A percentile compares a stretch with the other conserved stretches of the same genome.
Conservation (phyloP, 2,888 invertebrate species). For the Epinotia bilunana region DNA sequence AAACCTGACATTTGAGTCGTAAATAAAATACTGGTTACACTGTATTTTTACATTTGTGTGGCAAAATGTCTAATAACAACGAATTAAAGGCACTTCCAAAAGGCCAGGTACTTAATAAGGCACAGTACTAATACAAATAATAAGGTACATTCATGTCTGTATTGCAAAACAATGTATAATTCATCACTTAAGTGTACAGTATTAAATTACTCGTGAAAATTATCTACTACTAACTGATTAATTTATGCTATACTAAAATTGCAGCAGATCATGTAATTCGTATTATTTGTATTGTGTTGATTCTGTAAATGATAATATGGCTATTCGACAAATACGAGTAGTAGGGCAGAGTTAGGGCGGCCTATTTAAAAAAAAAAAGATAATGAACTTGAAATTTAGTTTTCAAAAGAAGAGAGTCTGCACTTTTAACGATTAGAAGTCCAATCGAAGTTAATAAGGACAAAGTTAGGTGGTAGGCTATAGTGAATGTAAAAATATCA, state of each 20-base stretch:
- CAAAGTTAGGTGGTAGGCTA: not conserved
- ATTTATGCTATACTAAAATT: slow-evolving; percentile 49
- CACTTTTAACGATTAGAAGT: too few species aligned
- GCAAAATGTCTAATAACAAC: slow-evolving; percentile 19
- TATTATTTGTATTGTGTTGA: slow-evolving; percentile 44
- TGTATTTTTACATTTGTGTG: not conserved
- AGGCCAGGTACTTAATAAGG: slow-evolving; percentile 65
- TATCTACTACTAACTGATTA: slow-evolving; percentile 30
- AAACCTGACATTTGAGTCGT: not conserved
- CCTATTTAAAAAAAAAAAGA: slow-evolving; percentile 36
- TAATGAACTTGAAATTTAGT: not conserved
- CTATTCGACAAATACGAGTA: slow-evolving; percentile 64
- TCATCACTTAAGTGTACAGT: slow-evolving; percentile 29
- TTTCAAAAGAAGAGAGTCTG: not conserved
- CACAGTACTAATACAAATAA: slow-evolving; percentile 57
- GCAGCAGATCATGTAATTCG: slow-evolving; percentile 56
- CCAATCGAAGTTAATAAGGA: not conserved
- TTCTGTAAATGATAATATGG: slow-evolving; percentile 70
- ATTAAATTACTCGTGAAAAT: slow-evolving; percentile 41
- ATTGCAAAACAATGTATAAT: slow-evolving; percentile 57
- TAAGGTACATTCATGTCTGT: slow-evolving; percentile 46
- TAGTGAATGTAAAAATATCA: not conserved
- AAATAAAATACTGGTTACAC: not conserved
- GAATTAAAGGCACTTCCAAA: slow-evolving; percentile 61
- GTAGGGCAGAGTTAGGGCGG: slow-evolving; percentile 52